Base-by-base conservation (phyloP, 2,113 vertebrate species). In the Salminus brasiliensis region DNA sequence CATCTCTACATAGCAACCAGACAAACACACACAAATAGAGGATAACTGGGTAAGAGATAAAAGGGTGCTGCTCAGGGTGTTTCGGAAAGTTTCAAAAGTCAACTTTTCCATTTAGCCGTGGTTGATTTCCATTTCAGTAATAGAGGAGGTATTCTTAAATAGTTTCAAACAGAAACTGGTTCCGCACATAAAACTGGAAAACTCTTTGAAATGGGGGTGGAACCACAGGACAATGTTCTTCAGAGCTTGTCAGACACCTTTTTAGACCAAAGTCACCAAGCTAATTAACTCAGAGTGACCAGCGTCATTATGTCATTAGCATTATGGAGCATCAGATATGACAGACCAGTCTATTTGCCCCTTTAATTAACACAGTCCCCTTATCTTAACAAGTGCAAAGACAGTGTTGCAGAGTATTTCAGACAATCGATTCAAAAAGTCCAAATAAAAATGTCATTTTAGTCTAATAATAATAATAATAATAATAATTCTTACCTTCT, bases 401-500 rank as follows among this genome's bases (percentile, higher is more conserved):
- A 13, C 34, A 63, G 49, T 27, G 27, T 21, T 0, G 4, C n/a
- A 43, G 27, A 1, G 0, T 27, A 60, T 60, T 78, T 32, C 15
- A 0, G 21, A 72, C 59, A 79, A 53, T 21, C 65, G 53, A 69
- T 34, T 29, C 7, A 39, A 43, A n/a, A 16, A 23, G 1, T 32
- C 34, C 59, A n/a, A 73, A 65, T 25, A 15, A 52, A n/a, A 74
- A 27, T 62, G 21, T 74, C 13, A 79, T 53, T 52, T 43, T 13
- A 71, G 69, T 52, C 68, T 29, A 12, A 34, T 62, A 45, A 47
- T 62, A 36, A 34, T 62, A 45, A 47, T 62, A 36, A 47, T 81
- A 60, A n/a, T 57, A n/a, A n/a, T n/a, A n/a, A n/a, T 29, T 68
- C 86, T 90, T 90, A 93, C 92, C 91, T 93, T 85, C 45, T 75